Evolutionary conservation across 2,113 vertebrate genomes (phyloP), one percentile per base, ranked within the genome.

Genomic region (Todiramphus chloris): DNA sequence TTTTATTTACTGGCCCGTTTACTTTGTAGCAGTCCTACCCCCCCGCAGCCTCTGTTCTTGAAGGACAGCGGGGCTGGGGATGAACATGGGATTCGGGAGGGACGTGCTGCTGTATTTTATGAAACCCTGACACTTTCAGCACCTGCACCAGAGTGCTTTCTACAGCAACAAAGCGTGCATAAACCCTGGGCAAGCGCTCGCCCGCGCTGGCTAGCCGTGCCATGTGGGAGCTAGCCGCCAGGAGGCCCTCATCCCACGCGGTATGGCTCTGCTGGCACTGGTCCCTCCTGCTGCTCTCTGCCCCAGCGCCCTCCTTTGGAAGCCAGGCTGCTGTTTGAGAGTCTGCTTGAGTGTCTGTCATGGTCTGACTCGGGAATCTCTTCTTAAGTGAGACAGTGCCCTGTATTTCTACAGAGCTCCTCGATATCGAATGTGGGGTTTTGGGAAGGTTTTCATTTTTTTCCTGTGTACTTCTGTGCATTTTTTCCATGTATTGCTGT

Each of bases 221-320:
- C 44, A 2, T 10, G 1, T 2, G 33, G 39, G 8, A 14, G 13
- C 4, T 2, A 4, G 31, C 72, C 93, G 63, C 46, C 25, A 30
- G 93, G 70, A 16, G 93, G 82, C 70, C 7, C 67, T 55, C 79
- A 7, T 5, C 14, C 15, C 62, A 30, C 78, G 5, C 28, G 2
- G 4, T 5, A 16, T n/a, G 30, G 2, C 30, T 10, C 2, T 19
- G 20, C 16, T 43, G 2, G 1, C 15, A 0, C 28, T 2, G 4
- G 3, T 7, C 19, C 14, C 20, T 16, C 7, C 10, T 7, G 14
- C 55, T 18, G 28, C 27, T 6, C 5, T 7, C 53, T 21, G 16
- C 24, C 0, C 3, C 33, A n/a, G 7, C 0, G 2, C 16, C 2
- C 50, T 6, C 1, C 11, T n/a, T 2, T 35, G 21, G 44, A 18